These are phyloP conservation scores for Sebastes kiyomatsui DNA, from an alignment of 2,797 vertebrate genomes.

Conservation along the genomic window DNA sequence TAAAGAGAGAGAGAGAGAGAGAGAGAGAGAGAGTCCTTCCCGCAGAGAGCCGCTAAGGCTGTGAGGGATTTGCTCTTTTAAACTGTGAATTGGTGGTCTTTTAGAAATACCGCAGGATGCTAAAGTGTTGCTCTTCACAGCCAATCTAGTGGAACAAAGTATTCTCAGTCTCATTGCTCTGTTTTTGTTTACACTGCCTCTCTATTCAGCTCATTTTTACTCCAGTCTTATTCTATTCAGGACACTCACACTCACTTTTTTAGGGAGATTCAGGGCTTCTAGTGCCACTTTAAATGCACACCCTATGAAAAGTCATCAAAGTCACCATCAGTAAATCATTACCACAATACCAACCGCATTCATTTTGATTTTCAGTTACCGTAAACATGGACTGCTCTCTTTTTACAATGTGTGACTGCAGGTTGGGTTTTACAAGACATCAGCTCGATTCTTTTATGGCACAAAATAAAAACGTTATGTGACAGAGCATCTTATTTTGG, in stretches of 20 bases:
- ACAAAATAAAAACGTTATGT: not conserved
- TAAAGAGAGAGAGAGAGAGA: slow-evolving; percentile 8
- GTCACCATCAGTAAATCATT: not conserved
- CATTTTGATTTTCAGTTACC: no score
- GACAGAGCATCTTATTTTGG: not conserved
- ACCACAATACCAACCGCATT: not conserved
- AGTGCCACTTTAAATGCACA: not conserved
- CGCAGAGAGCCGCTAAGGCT: slow-evolving; percentile 31
- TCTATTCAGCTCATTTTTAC: not conserved
- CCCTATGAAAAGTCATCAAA: no score
- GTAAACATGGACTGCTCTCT: no score
- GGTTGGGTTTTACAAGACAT: not conserved
- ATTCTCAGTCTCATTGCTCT: not conserved
- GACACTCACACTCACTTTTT: not conserved
- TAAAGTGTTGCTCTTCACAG: slow-evolving; percentile 31
- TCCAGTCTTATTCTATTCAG: not conserved
- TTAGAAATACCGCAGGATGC: slow-evolving; percentile 57
- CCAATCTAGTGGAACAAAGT: slow-evolving; percentile 42
- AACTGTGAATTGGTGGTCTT: slow-evolving; percentile 51
- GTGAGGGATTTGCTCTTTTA: slow-evolving; percentile 65
- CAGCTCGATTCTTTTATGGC: not conserved
- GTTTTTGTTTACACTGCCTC: not conserved
- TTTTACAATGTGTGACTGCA: no score
- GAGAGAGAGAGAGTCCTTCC: slow-evolving; percentile 32
- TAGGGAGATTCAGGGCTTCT: not conserved